phyloP scores from a whole-genome alignment of 2,888 invertebrate genomes.

The Drosophila phalerata region DNA sequence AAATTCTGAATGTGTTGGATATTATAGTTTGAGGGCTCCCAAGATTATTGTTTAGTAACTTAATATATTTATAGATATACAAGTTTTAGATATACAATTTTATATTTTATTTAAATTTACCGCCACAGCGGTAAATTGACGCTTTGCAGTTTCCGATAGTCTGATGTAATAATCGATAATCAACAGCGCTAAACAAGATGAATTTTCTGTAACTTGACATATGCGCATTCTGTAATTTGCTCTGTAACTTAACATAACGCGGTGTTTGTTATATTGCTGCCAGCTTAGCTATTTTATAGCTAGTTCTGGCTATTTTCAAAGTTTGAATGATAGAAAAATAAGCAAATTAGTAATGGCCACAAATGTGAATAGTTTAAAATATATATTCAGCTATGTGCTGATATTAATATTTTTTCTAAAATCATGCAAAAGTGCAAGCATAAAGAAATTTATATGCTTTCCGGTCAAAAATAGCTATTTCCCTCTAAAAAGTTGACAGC shows the following conservation, averaged over 20 bases:
- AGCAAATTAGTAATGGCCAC: too few relatives aligned
- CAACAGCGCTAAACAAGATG: neutral
- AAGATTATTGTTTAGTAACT: neutral
- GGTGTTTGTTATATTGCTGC: too few relatives aligned
- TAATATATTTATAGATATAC: neutral
- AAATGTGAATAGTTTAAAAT: too few relatives aligned
- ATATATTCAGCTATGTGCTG: too few relatives aligned
- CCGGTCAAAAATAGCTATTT: too few relatives aligned
- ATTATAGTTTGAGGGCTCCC: neutral
- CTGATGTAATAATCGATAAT: conserved; percentile 13
- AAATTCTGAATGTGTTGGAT: neutral
- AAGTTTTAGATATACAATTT: neutral
- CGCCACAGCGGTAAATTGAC: neutral
- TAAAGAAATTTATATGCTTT: too few relatives aligned
- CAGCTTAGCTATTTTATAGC: too few relatives aligned
- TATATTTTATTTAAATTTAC: neutral
- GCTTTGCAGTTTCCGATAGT: neutral
- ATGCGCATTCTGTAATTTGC: neutral
- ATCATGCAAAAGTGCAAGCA: too few relatives aligned
- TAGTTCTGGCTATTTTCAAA: too few relatives aligned
- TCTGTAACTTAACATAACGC: conserved; percentile 12
- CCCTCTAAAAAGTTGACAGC: too few relatives aligned
- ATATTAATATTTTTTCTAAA: too few relatives aligned
- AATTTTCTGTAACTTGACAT: conserved; percentile 15
- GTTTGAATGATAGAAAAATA: too few relatives aligned